Percentiles rank a stretch among this genome's conserved stretches.
These are phyloP conservation scores for Pogonocichla stellata DNA, from an alignment of 2,113 vertebrate genomes.

Conservation along the genomic window DNA sequence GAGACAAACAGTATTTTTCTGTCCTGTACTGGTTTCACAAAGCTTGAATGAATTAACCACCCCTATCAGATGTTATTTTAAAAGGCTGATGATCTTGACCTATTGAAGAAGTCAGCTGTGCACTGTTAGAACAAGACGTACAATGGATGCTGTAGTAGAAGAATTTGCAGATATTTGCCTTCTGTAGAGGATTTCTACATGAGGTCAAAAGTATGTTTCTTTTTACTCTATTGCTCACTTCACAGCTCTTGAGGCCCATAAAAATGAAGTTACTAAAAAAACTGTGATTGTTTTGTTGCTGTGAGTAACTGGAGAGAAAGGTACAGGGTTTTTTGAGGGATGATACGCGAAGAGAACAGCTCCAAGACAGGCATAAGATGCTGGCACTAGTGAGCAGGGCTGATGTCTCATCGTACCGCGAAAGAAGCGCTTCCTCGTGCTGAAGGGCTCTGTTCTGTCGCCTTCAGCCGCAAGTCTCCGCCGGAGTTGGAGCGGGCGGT, in stretches of 20 bases:
- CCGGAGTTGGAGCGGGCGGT: background rate
- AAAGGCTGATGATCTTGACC: background rate
- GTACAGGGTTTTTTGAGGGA: background rate
- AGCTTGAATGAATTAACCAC: background rate
- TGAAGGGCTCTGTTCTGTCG: accelerated
- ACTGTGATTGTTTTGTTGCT: background rate
- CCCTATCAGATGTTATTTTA: background rate
- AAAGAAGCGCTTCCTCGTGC: background rate
- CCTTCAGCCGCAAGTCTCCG: background rate
- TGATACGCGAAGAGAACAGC: too few species aligned
- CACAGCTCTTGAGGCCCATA: background rate
- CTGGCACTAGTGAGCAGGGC: background rate
- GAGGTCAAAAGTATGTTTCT: background rate
- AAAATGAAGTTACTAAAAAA: background rate
- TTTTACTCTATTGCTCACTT: background rate
- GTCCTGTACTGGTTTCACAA: background rate
- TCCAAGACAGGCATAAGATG: accelerated
- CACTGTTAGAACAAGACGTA: background rate
- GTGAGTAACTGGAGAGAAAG: background rate
- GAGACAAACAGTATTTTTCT: background rate
- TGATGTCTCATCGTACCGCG: accelerated
- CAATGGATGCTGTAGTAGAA: background rate
- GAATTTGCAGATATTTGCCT: background rate
- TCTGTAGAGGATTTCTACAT: background rate
- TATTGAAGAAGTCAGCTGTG: background rate